Percentiles rank a stretch among this genome's conserved stretches.
phyloP scores from a whole-genome alignment of 2,113 vertebrate species.

The Serranochromis macrocephalus region DNA sequence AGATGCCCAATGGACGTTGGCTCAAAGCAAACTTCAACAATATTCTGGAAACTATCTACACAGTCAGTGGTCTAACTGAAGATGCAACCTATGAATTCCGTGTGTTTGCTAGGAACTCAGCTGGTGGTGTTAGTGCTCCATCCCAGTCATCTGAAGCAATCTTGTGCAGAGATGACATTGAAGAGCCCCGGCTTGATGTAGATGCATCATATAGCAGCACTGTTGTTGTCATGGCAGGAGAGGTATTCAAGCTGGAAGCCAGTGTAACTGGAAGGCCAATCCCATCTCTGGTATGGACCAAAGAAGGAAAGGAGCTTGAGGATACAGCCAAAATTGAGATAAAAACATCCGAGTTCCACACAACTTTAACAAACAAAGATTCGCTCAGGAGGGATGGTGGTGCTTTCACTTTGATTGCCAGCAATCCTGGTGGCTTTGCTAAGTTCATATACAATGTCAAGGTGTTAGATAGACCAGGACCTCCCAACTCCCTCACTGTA shows the following conservation, averaged over 20 bases:
- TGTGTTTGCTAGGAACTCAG: slow-evolving; percentile 91
- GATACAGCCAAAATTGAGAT: slow-evolving; percentile 89
- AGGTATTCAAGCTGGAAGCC: slow-evolving; percentile 89
- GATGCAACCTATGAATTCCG: slow-evolving; percentile 94
- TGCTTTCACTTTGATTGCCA: slow-evolving; percentile 84
- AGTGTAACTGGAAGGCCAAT: slow-evolving; percentile 86
- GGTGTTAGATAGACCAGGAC: slow-evolving; percentile 94
- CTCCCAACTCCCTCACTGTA: slow-evolving; percentile 85
- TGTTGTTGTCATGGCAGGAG: slow-evolving; percentile 88
- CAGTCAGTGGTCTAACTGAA: slow-evolving; percentile 92
- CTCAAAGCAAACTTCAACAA: slow-evolving; percentile 97
- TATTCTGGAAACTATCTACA: slow-evolving; percentile 90
- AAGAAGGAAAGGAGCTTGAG: slow-evolving; percentile 92
- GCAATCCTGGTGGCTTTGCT: slow-evolving; percentile 94
- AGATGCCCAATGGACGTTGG: slow-evolving; percentile 93
- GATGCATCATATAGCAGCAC: slow-evolving; percentile 85
- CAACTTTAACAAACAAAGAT: slow-evolving; percentile 84
- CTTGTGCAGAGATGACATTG: slow-evolving; percentile 91
- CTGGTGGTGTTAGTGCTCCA: slow-evolving; percentile 87
- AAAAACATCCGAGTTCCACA: slow-evolving; percentile 88
- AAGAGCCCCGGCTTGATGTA: slow-evolving; percentile 88
- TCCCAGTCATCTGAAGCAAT: slow-evolving; percentile 89
- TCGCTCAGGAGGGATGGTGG: slow-evolving; percentile 87
- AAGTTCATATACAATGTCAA: slow-evolving; percentile 93
- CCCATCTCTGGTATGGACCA: slow-evolving; percentile 89